Conservation (phyloP, 2,113 vertebrate genomes). For the Mystacornis crossleyi region DNA sequence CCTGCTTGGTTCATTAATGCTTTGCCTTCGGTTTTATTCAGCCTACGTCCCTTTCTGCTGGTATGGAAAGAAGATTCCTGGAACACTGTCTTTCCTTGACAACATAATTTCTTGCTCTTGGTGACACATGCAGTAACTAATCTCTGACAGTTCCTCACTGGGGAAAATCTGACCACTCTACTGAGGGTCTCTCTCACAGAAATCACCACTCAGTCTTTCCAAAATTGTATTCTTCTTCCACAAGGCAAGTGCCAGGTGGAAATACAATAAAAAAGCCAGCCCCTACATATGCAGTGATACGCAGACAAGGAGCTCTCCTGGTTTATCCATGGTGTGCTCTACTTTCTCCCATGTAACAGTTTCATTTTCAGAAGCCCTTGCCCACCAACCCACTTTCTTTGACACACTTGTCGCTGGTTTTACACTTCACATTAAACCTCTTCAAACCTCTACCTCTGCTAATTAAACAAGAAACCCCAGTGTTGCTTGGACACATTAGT, state of each 20-base stretch:
- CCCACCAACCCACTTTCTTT: background rate
- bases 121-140: background rate
- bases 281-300: background rate
- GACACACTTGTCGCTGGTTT: background rate
- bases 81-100: background rate
- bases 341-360: background rate
- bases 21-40: background rate
- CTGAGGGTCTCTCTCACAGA: background rate
- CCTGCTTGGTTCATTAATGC: background rate
- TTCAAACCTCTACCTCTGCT: background rate
- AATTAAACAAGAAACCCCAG: background rate
- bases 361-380: background rate
- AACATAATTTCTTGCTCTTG: background rate
- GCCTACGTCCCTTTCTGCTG: background rate
- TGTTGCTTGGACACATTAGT: fast-evolving
- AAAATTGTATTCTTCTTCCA: background rate
- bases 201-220: background rate
- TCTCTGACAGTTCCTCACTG: background rate
- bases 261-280: background rate
- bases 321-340: background rate
- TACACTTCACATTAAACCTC: background rate
- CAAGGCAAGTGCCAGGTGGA: background rate
- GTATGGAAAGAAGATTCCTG: background rate
- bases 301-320: background rate
- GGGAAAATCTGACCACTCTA: constrained; percentile 1